Evolutionary conservation across 1,140 invertebrate species (phyloP).

Genomic region (Mylabris phalerata): DNA sequence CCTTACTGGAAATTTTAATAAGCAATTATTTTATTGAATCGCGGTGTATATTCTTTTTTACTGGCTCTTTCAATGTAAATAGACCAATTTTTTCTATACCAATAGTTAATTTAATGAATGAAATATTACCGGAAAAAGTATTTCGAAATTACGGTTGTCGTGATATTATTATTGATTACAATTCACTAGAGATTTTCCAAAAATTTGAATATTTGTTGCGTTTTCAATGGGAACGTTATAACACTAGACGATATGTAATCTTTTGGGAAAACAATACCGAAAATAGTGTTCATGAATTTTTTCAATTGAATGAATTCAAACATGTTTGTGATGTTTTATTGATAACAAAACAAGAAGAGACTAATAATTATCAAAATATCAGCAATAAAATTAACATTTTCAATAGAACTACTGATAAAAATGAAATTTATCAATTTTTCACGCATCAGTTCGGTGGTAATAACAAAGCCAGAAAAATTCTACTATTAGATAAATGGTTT

Average conservation of each 20-base stretch:
- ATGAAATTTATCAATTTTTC: constrained; percentile 6
- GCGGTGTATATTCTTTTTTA: too few relatives aligned
- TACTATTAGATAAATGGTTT: constrained; percentile 19
- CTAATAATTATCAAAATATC: too few relatives aligned
- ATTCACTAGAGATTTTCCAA: constrained; percentile 5
- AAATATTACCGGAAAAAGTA: constrained; percentile 2
- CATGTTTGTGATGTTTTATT: constrained; percentile 1
- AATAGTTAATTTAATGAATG: background rate
- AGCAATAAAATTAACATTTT: too few relatives aligned
- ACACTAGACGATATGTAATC: constrained; percentile 14
- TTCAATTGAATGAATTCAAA: constrained; percentile 4
- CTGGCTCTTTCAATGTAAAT: too few relatives aligned
- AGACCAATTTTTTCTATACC: too few relatives aligned
- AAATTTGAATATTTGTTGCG: constrained; percentile 16
- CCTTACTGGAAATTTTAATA: too few relatives aligned
- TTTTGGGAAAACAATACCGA: background rate
- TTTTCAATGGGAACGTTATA: constrained; percentile 6
- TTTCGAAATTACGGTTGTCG: constrained; percentile 17
- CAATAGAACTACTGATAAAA: too few relatives aligned
- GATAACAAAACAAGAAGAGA: constrained; percentile 1
- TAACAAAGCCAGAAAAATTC: background rate
- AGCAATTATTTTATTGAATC: too few relatives aligned
- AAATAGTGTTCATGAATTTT: too few relatives aligned
- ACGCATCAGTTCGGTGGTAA: constrained; percentile 14
- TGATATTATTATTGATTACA: constrained; percentile 14